These are phyloP conservation scores for Drymodes brunneopygia DNA, from an alignment of 2,113 vertebrate species.

Conservation along the genomic window DNA sequence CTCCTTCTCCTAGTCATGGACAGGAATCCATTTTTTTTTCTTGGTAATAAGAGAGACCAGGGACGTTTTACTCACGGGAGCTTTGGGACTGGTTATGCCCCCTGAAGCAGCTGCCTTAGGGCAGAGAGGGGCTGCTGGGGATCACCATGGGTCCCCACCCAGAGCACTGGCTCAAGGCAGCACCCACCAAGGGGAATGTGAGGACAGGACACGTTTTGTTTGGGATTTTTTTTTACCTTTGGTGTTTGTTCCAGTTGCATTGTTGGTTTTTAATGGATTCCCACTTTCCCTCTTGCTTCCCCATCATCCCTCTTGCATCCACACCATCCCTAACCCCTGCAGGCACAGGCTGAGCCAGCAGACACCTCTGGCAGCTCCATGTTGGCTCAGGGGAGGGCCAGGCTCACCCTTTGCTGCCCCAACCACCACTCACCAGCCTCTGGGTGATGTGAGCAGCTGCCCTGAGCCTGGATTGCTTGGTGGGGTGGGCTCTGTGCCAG, in stretches of 20 bases:
- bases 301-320: not conserved
- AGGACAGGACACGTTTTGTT: fast-evolving
- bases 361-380: fast-evolving
- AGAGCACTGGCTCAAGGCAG: not conserved
- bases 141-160: not conserved
- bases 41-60: not conserved
- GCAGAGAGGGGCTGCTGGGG: not conserved
- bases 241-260: not conserved
- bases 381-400: not conserved
- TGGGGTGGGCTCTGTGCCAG: not conserved
- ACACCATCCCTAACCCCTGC: not conserved
- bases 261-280: not conserved
- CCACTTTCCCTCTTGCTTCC: not conserved
- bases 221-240: not conserved
- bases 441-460: not conserved
- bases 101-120: not conserved
- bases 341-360: fast-evolving
- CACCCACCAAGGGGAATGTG: not conserved
- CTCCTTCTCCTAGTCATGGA: not conserved
- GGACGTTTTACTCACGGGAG: not conserved
- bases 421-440: not conserved
- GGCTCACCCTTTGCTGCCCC: not conserved
- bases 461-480: not conserved
- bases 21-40: not conserved
- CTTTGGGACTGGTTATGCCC: not conserved